Evolutionary conservation across 2,113 vertebrate genomes (phyloP).

Genomic region (Chaetodon auriga): DNA sequence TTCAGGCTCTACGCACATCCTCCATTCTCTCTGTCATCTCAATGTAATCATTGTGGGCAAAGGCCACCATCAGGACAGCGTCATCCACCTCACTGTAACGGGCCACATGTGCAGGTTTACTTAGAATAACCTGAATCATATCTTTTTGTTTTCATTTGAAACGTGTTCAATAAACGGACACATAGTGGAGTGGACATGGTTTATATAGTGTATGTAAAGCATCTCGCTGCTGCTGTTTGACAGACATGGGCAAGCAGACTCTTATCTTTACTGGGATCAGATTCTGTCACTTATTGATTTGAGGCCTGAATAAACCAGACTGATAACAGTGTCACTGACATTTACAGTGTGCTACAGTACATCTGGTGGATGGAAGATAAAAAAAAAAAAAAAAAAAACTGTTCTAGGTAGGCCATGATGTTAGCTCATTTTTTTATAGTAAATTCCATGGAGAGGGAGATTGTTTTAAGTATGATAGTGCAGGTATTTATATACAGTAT

Average conservation of each 20-base stretch:
- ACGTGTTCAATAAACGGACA: neutral
- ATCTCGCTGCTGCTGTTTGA: constrained; percentile 11
- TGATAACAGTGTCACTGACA: neutral
- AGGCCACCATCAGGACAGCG: neutral
- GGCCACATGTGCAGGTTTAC: neutral
- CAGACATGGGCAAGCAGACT: neutral
- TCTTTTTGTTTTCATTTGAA: neutral
- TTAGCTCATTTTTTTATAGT: neutral
- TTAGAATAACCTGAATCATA: neutral
- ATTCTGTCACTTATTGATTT: constrained; percentile 15
- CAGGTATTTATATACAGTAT: too few relatives aligned
- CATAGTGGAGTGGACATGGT: neutral
- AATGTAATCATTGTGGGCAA: neutral
- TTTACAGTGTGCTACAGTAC: neutral
- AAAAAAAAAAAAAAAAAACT: neutral
- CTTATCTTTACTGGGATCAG: constrained; percentile 35
- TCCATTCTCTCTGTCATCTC: neutral
- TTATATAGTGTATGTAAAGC: constrained; percentile 22
- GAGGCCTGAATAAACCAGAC: neutral
- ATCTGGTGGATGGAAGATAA: neutral
- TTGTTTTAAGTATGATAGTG: neutral
- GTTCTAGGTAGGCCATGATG: neutral
- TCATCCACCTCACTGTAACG: neutral
- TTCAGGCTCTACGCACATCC: neutral
- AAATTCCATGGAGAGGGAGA: neutral